Percentiles rank a stretch among this genome's conserved stretches.
Evolutionary conservation across 2,113 vertebrate species (phyloP).

Genomic region (Nyctibius bracteatus): DNA sequence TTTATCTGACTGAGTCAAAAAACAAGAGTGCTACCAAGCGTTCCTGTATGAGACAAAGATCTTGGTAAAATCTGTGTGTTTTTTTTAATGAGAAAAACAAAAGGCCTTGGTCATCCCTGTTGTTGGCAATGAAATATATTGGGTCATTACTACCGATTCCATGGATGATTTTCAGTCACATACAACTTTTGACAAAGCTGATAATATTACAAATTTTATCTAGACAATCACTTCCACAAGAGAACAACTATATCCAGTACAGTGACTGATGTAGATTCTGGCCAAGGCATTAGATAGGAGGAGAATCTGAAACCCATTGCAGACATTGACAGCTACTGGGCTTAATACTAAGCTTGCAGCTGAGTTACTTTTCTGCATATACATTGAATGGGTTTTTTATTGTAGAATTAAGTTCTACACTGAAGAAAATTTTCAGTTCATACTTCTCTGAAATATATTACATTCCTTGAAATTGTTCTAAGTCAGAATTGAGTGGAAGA

Average conservation of each 20-base stretch:
- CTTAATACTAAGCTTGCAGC: neutral
- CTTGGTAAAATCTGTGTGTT: neutral
- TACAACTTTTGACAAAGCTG: neutral
- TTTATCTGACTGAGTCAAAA: neutral
- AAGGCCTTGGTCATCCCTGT: neutral
- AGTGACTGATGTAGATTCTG: neutral
- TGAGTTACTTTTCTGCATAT: neutral
- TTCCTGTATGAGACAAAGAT: neutral
- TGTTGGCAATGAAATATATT: neutral
- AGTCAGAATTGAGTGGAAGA: neutral
- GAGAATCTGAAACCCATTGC: neutral
- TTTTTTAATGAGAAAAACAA: neutral
- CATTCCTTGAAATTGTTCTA: neutral
- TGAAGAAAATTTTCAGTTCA: neutral
- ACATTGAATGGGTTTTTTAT: neutral
- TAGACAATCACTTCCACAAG: neutral
- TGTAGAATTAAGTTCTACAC: neutral
- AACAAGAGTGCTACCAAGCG: fast-evolving
- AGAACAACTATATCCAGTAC: neutral
- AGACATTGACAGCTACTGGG: neutral
- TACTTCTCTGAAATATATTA: neutral
- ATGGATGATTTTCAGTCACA: neutral
- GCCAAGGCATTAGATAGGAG: neutral
- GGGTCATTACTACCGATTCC: neutral
- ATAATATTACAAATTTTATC: neutral